A percentile compares a stretch with the other conserved stretches of the same genome.
phyloP scores from a whole-genome alignment of 1,140 invertebrate genomes.

The Drosophila nigrodunni region DNA sequence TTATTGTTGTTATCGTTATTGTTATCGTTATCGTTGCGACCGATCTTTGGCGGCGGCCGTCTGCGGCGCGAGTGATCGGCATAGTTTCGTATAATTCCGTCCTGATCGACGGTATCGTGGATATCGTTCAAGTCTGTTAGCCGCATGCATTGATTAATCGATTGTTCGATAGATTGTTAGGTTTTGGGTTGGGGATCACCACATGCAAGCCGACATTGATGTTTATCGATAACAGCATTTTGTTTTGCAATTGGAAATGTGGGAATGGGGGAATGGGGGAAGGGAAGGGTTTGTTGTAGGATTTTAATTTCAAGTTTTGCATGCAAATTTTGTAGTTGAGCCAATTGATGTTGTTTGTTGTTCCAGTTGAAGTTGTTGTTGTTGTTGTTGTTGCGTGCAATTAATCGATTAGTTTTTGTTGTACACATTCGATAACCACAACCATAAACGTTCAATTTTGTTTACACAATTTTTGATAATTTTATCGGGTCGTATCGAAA shows the following conservation, averaged over 20 bases:
- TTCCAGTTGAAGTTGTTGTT: constrained; percentile 27
- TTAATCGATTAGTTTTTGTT: constrained; percentile 73
- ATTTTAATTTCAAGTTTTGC: constrained; percentile 15
- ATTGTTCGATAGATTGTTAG: neutral
- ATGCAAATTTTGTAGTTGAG: constrained; percentile 65
- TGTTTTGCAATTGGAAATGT: too few relatives aligned
- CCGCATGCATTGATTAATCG: constrained; percentile 27
- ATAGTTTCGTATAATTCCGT: constrained; percentile 68
- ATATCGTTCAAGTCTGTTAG: constrained; percentile 33
- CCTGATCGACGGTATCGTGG: constrained; percentile 48
- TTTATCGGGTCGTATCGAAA: constrained; percentile 35
- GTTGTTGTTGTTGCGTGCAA: constrained; percentile 59
- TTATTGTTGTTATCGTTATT: constrained; percentile 29
- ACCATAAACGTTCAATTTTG: constrained; percentile 56
- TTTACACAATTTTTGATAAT: constrained; percentile 30
- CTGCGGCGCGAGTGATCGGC: constrained; percentile 21
- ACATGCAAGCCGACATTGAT: constrained; percentile 53
- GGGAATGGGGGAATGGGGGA: too few relatives aligned
- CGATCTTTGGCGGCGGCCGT: constrained; percentile 17
- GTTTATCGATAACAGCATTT: neutral
- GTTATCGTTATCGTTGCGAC: constrained; percentile 5
- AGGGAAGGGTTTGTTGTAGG: neutral
- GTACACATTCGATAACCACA: constrained; percentile 71
- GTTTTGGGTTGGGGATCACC: constrained; percentile 24
- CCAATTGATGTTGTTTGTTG: constrained; percentile 55